Conservation (phyloP, 2,113 vertebrate genomes). For the Alexandromys fortis region DNA sequence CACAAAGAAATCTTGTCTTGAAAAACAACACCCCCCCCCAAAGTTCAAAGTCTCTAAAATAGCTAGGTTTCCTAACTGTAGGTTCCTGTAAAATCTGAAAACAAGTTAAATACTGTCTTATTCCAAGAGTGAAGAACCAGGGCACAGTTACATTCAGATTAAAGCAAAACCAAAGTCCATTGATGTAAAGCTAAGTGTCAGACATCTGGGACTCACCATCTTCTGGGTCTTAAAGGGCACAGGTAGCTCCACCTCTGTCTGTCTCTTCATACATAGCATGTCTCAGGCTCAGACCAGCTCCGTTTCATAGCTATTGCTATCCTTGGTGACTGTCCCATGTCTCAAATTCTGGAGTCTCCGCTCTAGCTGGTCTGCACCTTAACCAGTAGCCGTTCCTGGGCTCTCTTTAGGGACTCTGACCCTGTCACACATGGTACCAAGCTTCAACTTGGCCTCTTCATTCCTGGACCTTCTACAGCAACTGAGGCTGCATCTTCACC, state of each 20-base stretch:
- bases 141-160: not conserved
- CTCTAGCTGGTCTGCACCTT: not conserved
- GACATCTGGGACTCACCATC: not conserved
- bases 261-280: not conserved
- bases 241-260: not conserved
- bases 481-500: not conserved
- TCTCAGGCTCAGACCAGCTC: not conserved
- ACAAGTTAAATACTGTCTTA: not conserved
- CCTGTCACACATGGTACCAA: not conserved
- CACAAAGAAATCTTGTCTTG: too few relatives aligned
- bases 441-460: not conserved
- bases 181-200: not conserved
- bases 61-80: not conserved
- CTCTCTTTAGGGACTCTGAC: not conserved
- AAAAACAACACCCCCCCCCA: too few relatives aligned
- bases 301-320: not conserved
- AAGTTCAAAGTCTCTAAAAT: not conserved
- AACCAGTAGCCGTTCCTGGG: not conserved
- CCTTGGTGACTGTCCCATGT: not conserved
- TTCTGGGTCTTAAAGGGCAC: not conserved
- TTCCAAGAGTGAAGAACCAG: not conserved
- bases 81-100: not conserved
- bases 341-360: not conserved
- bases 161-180: not conserved
- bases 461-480: not conserved